Evolutionary conservation across 2,888 invertebrate genomes (phyloP), one percentile per base, ranked within the genome.

Genomic region (Tortrix viridana): DNA sequence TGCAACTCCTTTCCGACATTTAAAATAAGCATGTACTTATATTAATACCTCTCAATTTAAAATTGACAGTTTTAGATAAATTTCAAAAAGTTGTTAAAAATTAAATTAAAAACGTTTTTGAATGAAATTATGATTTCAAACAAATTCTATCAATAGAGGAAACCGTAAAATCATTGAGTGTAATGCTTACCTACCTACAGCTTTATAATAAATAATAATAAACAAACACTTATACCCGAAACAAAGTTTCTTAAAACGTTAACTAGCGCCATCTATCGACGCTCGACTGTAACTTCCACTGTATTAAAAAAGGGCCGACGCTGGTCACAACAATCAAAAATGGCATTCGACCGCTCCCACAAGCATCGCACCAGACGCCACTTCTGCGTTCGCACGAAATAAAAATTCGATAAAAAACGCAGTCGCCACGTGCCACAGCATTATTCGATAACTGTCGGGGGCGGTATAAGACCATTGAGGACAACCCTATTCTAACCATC

Each of bases 371-470:
- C 84, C 89, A 89, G 89, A 87, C 82, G 83, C 83, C 86, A 87
- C 88, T 87, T 82, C 76, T 76, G 67, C 71, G 84, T 88, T 89
- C 89, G 88, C 90, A 91, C 90, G 80, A 83, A 83, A 82, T 80
- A 84, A 86, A 88, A 76, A 84, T 81, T 83, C 85, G 82, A 89
- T 88, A 89, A 91, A 91, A 53, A 90, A 86, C 81, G 81, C 80
- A 77, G 67, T 72, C 73, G 69, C 80, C 91, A 90, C 92, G 92
- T 88, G 91, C 84, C 85, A 65, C 73, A 70, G 84, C 88, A 89
- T 91, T 91, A 89, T 90, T 85, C 88, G 89, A 89, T 90, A 91
- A 91, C 91, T 85, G 90, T 88, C 84, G 89, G 86, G 85, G 91
- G 91, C 89, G 89, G 90, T 87, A 84, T 88, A 84, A 87, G 79